phyloP scores from a whole-genome alignment of 2,113 vertebrate genomes.

The Archocentrus centrarchus region DNA sequence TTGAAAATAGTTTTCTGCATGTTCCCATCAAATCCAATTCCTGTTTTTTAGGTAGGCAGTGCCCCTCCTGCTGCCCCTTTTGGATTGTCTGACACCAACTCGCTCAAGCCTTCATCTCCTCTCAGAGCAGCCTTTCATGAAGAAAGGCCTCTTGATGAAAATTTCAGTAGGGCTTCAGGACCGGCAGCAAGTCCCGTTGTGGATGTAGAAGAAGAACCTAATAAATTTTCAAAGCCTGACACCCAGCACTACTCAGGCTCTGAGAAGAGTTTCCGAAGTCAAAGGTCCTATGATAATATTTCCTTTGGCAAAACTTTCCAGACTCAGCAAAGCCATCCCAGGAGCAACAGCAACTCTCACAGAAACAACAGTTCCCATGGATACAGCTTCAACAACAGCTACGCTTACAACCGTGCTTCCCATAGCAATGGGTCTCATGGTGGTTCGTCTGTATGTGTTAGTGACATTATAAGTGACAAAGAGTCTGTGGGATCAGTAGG shows the following conservation, averaged over 20 bases:
- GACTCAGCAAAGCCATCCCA: not conserved
- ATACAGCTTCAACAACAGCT: constrained; percentile 50
- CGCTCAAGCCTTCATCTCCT: constrained; percentile 13
- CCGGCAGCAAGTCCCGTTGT: not conserved
- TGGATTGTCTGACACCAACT: not conserved
- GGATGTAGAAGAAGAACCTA: constrained; percentile 14
- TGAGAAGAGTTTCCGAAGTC: constrained; percentile 55
- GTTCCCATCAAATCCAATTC: not conserved
- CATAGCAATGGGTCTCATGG: constrained; percentile 46
- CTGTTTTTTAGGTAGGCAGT: constrained; percentile 26
- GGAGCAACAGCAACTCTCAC: constrained; percentile 41
- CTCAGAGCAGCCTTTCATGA: constrained; percentile 13
- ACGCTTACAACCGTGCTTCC: constrained; percentile 27
- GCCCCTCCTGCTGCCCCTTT: not conserved
- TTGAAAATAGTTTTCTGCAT: not conserved
- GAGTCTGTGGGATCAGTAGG: constrained; percentile 42
- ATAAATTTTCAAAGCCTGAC: constrained; percentile 34
- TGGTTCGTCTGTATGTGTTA: constrained; percentile 31
- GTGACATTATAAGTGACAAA: constrained; percentile 62
- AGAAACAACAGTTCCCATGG: constrained; percentile 51
- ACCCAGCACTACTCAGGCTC: constrained; percentile 41
- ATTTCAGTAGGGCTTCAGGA: constrained; percentile 9
- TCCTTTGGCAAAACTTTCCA: constrained; percentile 40
- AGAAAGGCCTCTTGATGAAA: not conserved
- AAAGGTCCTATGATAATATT: constrained; percentile 44